Base-by-base conservation (phyloP, 2,797 vertebrate genomes). In the Danio choprae region DNA sequence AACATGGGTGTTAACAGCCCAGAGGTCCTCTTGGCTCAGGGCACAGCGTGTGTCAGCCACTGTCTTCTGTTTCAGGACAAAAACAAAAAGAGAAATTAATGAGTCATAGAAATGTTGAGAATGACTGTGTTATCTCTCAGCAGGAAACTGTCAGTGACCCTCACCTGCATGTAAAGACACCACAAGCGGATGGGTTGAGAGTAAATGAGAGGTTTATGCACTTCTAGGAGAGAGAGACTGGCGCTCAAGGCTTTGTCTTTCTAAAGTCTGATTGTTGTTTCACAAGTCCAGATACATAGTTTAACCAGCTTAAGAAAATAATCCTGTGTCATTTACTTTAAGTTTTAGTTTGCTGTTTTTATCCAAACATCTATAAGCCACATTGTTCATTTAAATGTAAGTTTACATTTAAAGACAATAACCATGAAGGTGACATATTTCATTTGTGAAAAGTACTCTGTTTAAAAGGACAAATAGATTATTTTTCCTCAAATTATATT, bases 1-100 rank as follows among this genome's bases (percentile, higher is more conserved):
- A 87, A 85, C 2, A 72, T 56, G 90, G 92, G 92, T 88, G 92
- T 93, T 92, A 88, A 90, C 93, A 89, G 84, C 40, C 15, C 46
- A 76, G 83, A 86, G 90, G 89, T 92, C 90, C 86, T 72, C 84
- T 82, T 87, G 83, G 86, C 80, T 80, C 15, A 13, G 74, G 74
- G 90, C 87, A 29, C 29, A 29, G 89, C 87, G 89, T 10, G 77
- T 80, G 88, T 90, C 88, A 87, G 55, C 76, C 80, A 58, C 82
- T 88, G 88, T 92, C 89, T 89, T 90, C 86, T 74, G 67, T 69
- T 73, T 41, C 60, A 53, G 72, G 38, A 41, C 71, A 74, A 79
- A 86, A 94, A 91, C 91, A 92, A 92, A 93, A 90, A 90, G 90
- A 75, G 80, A 87, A 79, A 82, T 83, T 83, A 89, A 88, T 86